Evolutionary conservation across 2,113 vertebrate genomes (phyloP), one percentile per base, ranked within the genome.

Genomic region (Gambusia affinis): DNA sequence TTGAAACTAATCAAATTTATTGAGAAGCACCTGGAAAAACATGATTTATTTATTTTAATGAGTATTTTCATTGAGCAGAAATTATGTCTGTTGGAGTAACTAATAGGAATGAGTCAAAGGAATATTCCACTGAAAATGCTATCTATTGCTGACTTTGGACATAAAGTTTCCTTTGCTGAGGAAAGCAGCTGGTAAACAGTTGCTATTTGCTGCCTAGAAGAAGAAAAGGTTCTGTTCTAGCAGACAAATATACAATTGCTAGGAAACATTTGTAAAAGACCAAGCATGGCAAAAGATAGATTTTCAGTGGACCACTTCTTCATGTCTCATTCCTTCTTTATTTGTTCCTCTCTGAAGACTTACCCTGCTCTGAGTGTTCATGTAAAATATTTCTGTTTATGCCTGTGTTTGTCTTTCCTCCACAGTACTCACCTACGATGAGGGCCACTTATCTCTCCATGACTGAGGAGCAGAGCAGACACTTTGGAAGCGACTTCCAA

Each of bases 351-450:
- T 70, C 22, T 47, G 72, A 17, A 60, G 60, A 12, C 60, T 42
- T 29, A 29, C 60, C 30, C 35, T 31, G n/a, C 6, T 71, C 47
- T 19, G n/a, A 6, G 35, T 15, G 17, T n/a, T 29, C 29, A 8
- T 66, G 47, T 84, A 63, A 72, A 73, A 57, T 10, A 33, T 67
- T 22, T 67, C 39, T 33, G 7, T 76, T 14, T 87, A 27, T 77
- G 19, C 81, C 64, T 75, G 79, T 91, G 75, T 35, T n/a, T 74
- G 39, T 78, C 68, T 61, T 80, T 73, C 70, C 65, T 76, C 81
- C 54, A 79, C 87, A 99, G 98, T 99, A 98, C 91, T 96, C 97
- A 22, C 97, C 98, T 33, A 99, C 95, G 90, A 98, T 99, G 98
- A 94, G 97, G 81, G 95, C 97, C 87, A 97, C 96, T 75, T 99